Base-by-base conservation (phyloP, 2,888 invertebrate genomes). In the Torymus texanus region DNA sequence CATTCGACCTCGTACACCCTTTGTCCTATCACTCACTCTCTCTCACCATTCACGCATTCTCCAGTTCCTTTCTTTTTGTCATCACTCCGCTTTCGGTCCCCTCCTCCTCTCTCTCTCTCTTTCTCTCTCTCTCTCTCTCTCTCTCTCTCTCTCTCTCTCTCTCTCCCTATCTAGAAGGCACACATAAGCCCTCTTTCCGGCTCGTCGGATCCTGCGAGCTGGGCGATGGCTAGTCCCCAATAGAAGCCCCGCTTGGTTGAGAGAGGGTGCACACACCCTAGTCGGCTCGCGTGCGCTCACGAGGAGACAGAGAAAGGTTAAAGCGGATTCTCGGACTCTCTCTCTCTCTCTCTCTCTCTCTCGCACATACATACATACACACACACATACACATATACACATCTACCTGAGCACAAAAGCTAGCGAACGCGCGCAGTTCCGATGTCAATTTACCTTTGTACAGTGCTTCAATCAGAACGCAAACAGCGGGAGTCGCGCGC, bases 381-480 rank as follows among this genome's bases (percentile, higher is more conserved):
- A 13, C 18, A 21, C 59, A 16, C 13, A 14, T 13, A 51, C 41
- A 41, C 41, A 41, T 8, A 41, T 8, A 41, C 10, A 51, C 18
- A 12, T 5, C 16, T 8, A 18, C 63, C 63, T 21, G 21, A 21
- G 70, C 74, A 85, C 87, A 87, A 86, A 88, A 86, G 87, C 85
- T 8, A 41, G 41, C 41, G 10, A 79, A 68, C 14, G 18, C 14
- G 56, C 75, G 72, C 83, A 85, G 86, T 87, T 87, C 85, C 84
- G 86, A 87, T 87, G 87, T 87, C 88, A 88, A 89, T 89, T 88
- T 88, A 84, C 84, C 62, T 83, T 84, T 79, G 82, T 84, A 89
- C 88, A 89, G 89, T 88, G 87, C 87, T 84, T 86, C 88, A 89
- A 89, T 89, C 88, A 87, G 86, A 87, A 87, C 82, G 86, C 88